phyloP scores from a whole-genome alignment of 1,140 invertebrate species.

The Drosophila ananassae region DNA sequence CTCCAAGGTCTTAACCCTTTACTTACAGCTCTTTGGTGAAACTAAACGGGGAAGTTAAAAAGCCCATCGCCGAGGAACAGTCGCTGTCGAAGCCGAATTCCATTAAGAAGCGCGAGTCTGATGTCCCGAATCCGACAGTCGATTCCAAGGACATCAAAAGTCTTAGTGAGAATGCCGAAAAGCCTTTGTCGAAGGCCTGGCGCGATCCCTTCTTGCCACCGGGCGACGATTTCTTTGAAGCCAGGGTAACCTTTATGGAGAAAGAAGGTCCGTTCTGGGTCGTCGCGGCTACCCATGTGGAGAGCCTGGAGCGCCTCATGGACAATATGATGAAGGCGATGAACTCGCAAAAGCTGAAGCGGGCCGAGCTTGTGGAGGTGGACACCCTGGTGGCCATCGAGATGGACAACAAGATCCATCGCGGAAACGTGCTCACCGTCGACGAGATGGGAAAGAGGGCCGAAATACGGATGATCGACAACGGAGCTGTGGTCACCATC shows the following conservation, averaged over 20 bases:
- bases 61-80: too few species aligned
- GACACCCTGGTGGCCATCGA: slow-evolving; percentile 29
- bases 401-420: slow-evolving; percentile 9
- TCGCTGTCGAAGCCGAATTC: too few species aligned
- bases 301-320: slow-evolving; percentile 12
- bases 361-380: slow-evolving; percentile 5
- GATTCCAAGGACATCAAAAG: too few species aligned
- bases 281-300: slow-evolving; percentile 13
- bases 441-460: slow-evolving; percentile 1
- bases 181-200: slow-evolving; percentile 18
- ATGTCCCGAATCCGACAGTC: neutral
- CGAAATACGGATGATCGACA: slow-evolving; percentile 46
- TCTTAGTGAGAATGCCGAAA: neutral
- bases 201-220: slow-evolving; percentile 12
- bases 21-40: too few species aligned
- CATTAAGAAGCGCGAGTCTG: neutral
- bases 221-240: slow-evolving; percentile 42
- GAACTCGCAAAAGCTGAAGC: neutral
- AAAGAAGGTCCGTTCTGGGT: slow-evolving; percentile 54
- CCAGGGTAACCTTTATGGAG: slow-evolving; percentile 40
- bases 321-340: neutral
- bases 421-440: slow-evolving; percentile 24
- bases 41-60: too few species aligned
- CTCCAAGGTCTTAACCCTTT: too few species aligned
- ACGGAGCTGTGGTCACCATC: slow-evolving; percentile 4